These are phyloP conservation scores for Melanostoma mellinum DNA, from an alignment of 2,888 invertebrate species.

Conservation along the genomic window DNA sequence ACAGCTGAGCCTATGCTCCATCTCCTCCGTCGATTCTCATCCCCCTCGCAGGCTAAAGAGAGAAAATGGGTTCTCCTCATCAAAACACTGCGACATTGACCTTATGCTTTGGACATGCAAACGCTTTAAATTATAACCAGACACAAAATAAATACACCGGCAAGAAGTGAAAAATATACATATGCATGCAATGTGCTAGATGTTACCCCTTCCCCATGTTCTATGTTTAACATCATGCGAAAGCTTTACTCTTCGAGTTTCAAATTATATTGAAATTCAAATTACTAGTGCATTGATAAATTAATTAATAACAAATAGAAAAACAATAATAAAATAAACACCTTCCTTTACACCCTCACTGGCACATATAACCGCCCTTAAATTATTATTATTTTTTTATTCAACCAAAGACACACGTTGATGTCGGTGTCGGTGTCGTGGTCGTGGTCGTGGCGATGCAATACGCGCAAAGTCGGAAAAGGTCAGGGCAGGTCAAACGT, in stretches of 20 bases:
- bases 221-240: conserved; percentile 12
- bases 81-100: conserved; percentile 71
- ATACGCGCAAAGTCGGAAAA: conserved; percentile 79
- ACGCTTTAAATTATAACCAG: conserved; percentile 71
- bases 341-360: conserved; percentile 30
- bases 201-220: not conserved
- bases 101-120: conserved; percentile 73
- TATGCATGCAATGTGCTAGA: conserved; percentile 54
- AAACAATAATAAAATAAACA: conserved; percentile 26
- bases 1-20: conserved; percentile 63
- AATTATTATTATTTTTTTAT: conserved; percentile 21
- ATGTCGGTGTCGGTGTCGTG: conserved; percentile 40
- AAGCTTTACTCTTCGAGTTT: conserved; percentile 45
- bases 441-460: conserved; percentile 61
- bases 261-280: conserved; percentile 34
- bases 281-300: conserved; percentile 9
- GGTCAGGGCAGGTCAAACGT: conserved; percentile 82
- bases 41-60: conserved; percentile 26
- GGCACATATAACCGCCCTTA: conserved; percentile 53
- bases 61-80: conserved; percentile 65
- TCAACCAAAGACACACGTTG: conserved; percentile 67
- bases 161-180: conserved; percentile 66
- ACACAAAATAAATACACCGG: conserved; percentile 70
- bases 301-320: conserved; percentile 41
- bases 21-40: conserved; percentile 7